phyloP scores from a whole-genome alignment of 2,888 invertebrate species.

The Sphaerophoria taeniata region DNA sequence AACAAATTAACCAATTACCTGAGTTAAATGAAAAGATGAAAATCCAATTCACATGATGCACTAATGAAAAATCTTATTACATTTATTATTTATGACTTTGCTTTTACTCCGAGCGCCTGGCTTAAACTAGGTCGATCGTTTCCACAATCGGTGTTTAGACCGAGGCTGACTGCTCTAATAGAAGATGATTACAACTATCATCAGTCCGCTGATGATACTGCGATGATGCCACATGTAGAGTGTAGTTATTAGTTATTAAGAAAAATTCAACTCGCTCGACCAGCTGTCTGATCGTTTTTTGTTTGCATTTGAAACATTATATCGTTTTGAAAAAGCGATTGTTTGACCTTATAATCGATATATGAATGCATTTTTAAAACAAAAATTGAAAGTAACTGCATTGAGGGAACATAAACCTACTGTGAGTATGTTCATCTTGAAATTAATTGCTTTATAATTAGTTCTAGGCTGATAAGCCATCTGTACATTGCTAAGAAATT shows the following conservation, averaged over 20 bases:
- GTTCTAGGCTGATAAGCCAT: slow-evolving; percentile 53
- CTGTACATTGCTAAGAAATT: too few species aligned
- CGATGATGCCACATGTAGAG: slow-evolving; percentile 47
- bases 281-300: slow-evolving; percentile 3
- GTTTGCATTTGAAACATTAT: slow-evolving; percentile 8
- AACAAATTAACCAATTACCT: slow-evolving; percentile 24
- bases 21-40: slow-evolving; percentile 2
- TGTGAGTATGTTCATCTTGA: neutral
- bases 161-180: slow-evolving; percentile 57
- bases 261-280: slow-evolving; percentile 22
- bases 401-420: slow-evolving; percentile 1
- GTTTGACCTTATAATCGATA: slow-evolving; percentile 58
- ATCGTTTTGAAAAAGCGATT: slow-evolving; percentile 65
- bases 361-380: slow-evolving; percentile 12
- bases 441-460: slow-evolving; percentile 47
- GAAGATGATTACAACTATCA: slow-evolving; percentile 10
- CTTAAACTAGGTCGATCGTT: slow-evolving; percentile 60
- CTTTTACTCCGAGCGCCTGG: neutral
- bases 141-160: slow-evolving; percentile 47
- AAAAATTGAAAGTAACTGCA: slow-evolving; percentile 61
- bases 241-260: slow-evolving; percentile 51
- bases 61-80: slow-evolving; percentile 54
- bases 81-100: slow-evolving; percentile 13
- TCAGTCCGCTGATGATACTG: neutral
- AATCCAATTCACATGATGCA: slow-evolving; percentile 38